A percentile compares a stretch with the other conserved stretches of the same genome.
These are phyloP conservation scores for Oryzias javanicus DNA, from an alignment of 2,113 vertebrate species.

Conservation along the genomic window DNA sequence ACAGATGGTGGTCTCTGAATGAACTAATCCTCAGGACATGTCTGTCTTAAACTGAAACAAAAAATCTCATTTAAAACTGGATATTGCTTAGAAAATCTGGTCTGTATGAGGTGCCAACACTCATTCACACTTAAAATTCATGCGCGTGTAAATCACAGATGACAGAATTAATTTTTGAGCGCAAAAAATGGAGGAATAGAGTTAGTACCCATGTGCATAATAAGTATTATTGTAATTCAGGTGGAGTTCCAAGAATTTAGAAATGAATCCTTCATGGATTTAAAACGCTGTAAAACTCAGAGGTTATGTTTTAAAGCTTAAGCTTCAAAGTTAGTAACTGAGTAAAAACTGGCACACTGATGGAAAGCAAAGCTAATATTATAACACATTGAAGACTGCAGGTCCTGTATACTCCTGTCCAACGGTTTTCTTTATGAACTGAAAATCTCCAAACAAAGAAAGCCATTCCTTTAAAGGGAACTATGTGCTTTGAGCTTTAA, in stretches of 20 bases:
- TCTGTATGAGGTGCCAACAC: constrained; percentile 2
- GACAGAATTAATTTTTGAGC: neutral
- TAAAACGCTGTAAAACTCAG: constrained; percentile 26
- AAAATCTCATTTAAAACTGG: no score
- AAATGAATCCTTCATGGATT: constrained; percentile 43
- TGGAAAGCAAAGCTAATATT: constrained; percentile 32
- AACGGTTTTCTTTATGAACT: constrained; percentile 1
- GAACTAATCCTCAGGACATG: no score
- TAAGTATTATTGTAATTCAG: constrained; percentile 35
- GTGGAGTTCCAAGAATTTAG: constrained; percentile 25
- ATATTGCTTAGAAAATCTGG: no score
- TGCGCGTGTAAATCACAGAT: no score
- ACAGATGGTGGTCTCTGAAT: no score
- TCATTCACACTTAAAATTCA: constrained; percentile 1
- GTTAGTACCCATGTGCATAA: constrained; percentile 14
- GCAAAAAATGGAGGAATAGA: neutral
- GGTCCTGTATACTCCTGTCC: no score
- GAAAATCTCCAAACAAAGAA: no score
- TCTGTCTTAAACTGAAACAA: no score
- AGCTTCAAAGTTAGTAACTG: constrained; percentile 42
- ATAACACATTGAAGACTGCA: constrained; percentile 7
- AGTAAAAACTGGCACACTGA: constrained; percentile 29
- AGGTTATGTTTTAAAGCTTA: constrained; percentile 45
- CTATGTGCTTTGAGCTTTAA: no score
- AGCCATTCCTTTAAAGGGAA: no score